Percentiles rank a stretch among this genome's conserved stretches.
Conservation (phyloP, 2,888 invertebrate species). For the Oscheius sp. region DNA sequence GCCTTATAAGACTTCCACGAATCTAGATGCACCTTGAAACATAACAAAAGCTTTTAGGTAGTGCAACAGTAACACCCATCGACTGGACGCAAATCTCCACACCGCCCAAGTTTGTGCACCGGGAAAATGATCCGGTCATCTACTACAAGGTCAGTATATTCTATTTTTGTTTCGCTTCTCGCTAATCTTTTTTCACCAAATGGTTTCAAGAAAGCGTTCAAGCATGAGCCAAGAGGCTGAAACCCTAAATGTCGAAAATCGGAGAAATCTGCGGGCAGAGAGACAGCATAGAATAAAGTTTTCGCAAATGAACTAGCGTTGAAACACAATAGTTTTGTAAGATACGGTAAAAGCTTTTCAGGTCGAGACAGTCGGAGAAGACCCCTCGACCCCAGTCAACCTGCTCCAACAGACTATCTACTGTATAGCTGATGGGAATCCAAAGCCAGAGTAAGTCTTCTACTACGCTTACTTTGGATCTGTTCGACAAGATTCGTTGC, state of each 20-base stretch:
- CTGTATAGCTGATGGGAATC: constrained; percentile 95
- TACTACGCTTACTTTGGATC: not conserved
- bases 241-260: not conserved
- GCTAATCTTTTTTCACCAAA: not conserved
- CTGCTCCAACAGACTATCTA: constrained; percentile 81
- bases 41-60: constrained; percentile 9
- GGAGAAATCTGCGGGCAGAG: no score
- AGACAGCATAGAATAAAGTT: not conserved
- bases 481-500: not conserved
- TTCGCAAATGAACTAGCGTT: not conserved
- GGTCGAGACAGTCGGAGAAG: constrained; percentile 31
- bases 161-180: not conserved
- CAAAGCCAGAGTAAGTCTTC: constrained; percentile 86
- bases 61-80: constrained; percentile 8
- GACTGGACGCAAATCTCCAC: constrained; percentile 34
- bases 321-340: not conserved
- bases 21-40: not conserved
- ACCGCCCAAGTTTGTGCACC: constrained; percentile 37
- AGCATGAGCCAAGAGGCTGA: not conserved
- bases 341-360: not conserved
- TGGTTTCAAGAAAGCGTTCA: not conserved
- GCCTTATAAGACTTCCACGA: no score
- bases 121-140: constrained; percentile 30
- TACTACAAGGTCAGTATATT: constrained; percentile 32
- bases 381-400: constrained; percentile 46